Base-by-base conservation (phyloP, 2,113 vertebrate species). In the Albula goreensis region DNA sequence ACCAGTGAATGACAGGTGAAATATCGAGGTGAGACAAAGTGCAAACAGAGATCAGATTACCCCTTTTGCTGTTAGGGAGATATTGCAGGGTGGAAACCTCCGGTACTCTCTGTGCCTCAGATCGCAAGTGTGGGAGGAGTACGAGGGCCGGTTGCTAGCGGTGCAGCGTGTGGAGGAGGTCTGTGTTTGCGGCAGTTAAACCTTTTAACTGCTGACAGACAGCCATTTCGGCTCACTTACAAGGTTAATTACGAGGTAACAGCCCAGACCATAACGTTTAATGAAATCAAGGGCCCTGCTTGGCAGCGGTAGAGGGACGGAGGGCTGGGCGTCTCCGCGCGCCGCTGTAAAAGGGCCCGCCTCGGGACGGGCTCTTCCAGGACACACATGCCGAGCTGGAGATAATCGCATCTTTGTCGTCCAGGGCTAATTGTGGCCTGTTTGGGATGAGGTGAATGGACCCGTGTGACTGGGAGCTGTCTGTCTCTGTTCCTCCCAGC, bases 71-170 rank as follows among this genome's bases (percentile, higher is more conserved):
- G 31, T 41, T 1, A 41, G 31, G 31, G 31, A 41, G 53, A 56
- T 22, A 85, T 86, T 85, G 85, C 60, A 56, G 85, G 31, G 85
- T 82, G 63, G 52, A 83, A 85, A 70, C 83, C 51, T 5, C 0
- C 13, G 78, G 70, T 53, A 78, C 48, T n/a, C 50, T 17, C 56
- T 48, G 22, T 78, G 49, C 17, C 84, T 78, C n/a, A 11, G 74
- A n/a, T 48, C 74, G 11, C 31, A 41, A 41, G 31, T 41, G 31
- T 41, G 31, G 31, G 31, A 41, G 31, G 31, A 41, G 31, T 41
- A 41, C 31, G 31, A 41, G 31, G 31, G 31, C 31, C 31, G 31
- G 31, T 41, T 41, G 31, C 31, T 41, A 41, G 31, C 22, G 10
- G 2, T 6, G 66, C 22, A 81, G 19, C 31, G 81, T 15, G 52